Conservation (phyloP, 2,113 vertebrate species). For the Garra rufa region DNA sequence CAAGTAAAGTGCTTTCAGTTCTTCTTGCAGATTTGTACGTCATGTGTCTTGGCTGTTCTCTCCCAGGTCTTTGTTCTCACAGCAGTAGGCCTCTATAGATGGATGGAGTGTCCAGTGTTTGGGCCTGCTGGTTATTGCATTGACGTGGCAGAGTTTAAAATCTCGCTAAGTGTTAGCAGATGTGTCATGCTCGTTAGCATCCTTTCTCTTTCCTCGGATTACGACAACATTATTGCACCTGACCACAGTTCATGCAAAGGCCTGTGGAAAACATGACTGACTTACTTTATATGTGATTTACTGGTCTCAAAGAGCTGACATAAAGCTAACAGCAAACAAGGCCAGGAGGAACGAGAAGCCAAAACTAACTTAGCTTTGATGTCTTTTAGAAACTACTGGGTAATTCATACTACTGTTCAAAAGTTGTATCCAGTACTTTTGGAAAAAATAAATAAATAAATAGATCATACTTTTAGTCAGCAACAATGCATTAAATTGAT, state of each 20-base stretch:
- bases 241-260: constrained; percentile 43
- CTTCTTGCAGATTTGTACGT: neutral
- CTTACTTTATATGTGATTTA: constrained; percentile 43
- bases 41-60: constrained; percentile 15
- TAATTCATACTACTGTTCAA: neutral
- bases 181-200: constrained; percentile 34
- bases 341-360: constrained; percentile 5
- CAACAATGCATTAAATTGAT: neutral
- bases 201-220: constrained; percentile 37
- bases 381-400: neutral
- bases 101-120: constrained; percentile 27
- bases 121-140: constrained; percentile 8
- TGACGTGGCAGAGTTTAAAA: constrained; percentile 56
- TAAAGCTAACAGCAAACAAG: neutral
- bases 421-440: neutral
- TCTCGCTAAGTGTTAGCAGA: constrained; percentile 55
- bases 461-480: neutral
- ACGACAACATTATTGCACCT: constrained; percentile 40
- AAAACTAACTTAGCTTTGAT: neutral
- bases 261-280: constrained; percentile 51
- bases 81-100: neutral
- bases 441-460: neutral
- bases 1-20: neutral
- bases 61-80: neutral
- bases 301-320: constrained; percentile 9